Conservation (phyloP, 2,888 invertebrate genomes). For the Lycia hirtaria region DNA sequence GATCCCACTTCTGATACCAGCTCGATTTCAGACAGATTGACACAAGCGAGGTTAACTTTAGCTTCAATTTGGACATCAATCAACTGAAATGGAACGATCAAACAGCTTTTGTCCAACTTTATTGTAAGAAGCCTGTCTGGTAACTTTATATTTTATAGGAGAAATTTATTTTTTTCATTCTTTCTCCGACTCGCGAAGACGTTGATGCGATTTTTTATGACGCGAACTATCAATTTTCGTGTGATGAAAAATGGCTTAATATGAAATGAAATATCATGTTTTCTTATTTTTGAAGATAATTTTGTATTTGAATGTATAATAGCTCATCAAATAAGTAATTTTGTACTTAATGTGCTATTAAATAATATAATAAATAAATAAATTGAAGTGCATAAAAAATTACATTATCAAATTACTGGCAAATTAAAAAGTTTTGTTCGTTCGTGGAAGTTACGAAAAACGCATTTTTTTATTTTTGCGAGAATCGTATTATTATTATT, state of each 20-base stretch:
- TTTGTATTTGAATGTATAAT: neutral
- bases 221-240: neutral
- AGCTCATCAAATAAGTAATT: too few species aligned
- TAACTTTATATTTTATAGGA: slow-evolving; percentile 33
- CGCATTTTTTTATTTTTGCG: too few species aligned
- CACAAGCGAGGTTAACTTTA: slow-evolving; percentile 21
- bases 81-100: slow-evolving; percentile 37
- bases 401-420: too few species aligned
- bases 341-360: too few species aligned
- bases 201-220: slow-evolving; percentile 6
- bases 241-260: slow-evolving; percentile 4
- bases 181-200: neutral
- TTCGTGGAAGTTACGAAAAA: too few species aligned
- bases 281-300: neutral
- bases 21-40: slow-evolving; percentile 30
- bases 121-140: slow-evolving; percentile 31
- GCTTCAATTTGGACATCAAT: slow-evolving; percentile 35
- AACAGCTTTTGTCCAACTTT: slow-evolving; percentile 25
- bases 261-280: neutral
- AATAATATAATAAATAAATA: too few species aligned
- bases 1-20: slow-evolving; percentile 23
- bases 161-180: slow-evolving; percentile 7
- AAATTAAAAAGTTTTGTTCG: too few species aligned
- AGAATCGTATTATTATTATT: too few species aligned
- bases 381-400: too few species aligned